Base-by-base conservation (phyloP, 2,797 vertebrate species). In the Sebastes taczanowskii region DNA sequence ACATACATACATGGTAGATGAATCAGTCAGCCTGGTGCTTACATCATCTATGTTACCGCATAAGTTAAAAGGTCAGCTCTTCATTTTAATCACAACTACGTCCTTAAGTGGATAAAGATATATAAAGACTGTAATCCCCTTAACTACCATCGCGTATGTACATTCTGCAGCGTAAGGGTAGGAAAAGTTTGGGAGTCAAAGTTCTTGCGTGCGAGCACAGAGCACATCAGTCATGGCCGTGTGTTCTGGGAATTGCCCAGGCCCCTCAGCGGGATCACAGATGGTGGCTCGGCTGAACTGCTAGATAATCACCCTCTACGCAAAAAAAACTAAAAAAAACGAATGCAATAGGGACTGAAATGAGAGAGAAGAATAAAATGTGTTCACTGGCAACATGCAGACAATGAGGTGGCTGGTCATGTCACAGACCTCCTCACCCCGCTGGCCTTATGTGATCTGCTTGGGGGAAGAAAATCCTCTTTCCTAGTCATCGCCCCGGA, bases 281-380 rank as follows among this genome's bases (percentile, higher is more conserved):
- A 94, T 92, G 92, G 92, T 88, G 82, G 83, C 81, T 78, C 34
- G 62, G 77, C 85, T 92, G 81, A 90, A 92, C 86, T 56, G 71
- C 83, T 74, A 69, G 87, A 92, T 92, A 94, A 94, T 92, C 90
- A 89, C 73, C 70, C 55, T 71, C 73, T 52, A 83, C 4, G n/a
- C 32, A 80, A 23, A 80, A 73, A 71, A 79, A 71, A 66, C 42
- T 23, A 7, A 66, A 10, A 10, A 56, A 77, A 29, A 62, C 23
- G 85, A 34, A 91, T 75, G 82, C 83, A 84, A 90, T 52, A 61
- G 38, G 62, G 59, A 69, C 56, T 82, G 49, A 88, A 90, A 87
- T 83, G 62, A 80, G 78, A 83, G 38, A 18, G 74, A 80, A 71
- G 71, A 91, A 88, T 42, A 66, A 71, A 88, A 75, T 61, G 42